phyloP scores from a whole-genome alignment of 2,888 invertebrate genomes.

The Drosophila phalerata region DNA sequence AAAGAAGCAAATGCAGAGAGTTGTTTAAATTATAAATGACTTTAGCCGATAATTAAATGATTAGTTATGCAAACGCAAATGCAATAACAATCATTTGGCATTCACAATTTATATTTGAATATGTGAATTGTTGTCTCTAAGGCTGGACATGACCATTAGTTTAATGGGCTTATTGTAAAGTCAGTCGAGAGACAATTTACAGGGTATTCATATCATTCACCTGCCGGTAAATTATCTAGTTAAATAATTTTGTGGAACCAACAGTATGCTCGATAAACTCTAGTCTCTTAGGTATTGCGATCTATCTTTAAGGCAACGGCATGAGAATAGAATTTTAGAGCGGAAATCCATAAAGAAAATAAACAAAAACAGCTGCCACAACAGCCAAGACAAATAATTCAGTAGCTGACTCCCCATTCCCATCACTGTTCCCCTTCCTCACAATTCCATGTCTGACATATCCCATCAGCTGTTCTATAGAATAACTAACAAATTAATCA shows the following conservation, averaged over 20 bases:
- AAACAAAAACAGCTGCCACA: constrained; percentile 64
- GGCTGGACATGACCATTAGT: neutral
- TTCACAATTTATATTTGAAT: constrained; percentile 9
- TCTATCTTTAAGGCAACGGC: neutral
- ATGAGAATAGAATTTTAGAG: constrained; percentile 18
- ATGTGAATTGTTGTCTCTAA: constrained; percentile 2
- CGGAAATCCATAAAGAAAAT: constrained; percentile 54
- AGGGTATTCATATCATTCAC: neutral
- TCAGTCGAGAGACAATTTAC: neutral
- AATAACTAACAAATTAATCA: constrained; percentile 72
- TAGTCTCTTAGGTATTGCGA: neutral
- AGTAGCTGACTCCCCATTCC: constrained; percentile 24
- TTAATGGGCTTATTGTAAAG: constrained; percentile 1
- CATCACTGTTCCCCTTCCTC: neutral
- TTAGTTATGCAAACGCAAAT: constrained; percentile 72
- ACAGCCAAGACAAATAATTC: constrained; percentile 69
- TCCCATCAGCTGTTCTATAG: constrained; percentile 63
- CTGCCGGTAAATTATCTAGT: neutral
- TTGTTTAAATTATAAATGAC: constrained; percentile 71
- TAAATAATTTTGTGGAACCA: neutral
- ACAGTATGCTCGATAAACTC: neutral
- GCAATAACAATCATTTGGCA: constrained; percentile 34
- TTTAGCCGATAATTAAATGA: constrained; percentile 75
- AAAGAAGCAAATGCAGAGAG: neutral
- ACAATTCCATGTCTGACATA: constrained; percentile 36